These are phyloP conservation scores for Nomada flava DNA, from an alignment of 2,888 invertebrate species.

Conservation along the genomic window DNA sequence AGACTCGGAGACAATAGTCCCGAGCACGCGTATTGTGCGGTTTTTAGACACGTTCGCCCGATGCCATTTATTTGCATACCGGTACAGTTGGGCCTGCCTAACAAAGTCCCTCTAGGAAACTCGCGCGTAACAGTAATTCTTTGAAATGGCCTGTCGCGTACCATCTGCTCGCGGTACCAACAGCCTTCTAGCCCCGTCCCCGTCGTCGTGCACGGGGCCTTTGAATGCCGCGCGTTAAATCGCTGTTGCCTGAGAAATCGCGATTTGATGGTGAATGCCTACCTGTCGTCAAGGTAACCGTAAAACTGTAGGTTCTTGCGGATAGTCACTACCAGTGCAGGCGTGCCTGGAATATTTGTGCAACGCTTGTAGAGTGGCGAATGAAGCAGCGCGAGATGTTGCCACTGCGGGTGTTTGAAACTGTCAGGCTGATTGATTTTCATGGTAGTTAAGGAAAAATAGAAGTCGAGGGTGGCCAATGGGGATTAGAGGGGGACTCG, in stretches of 20 bases:
- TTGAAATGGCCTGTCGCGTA: constrained; percentile 61
- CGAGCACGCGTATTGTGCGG: constrained; percentile 36
- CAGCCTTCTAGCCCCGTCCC: constrained; percentile 49
- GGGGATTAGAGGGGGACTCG: no score
- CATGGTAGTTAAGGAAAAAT: no score
- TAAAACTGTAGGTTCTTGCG: constrained; percentile 26
- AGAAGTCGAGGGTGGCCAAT: no score
- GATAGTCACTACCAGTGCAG: constrained; percentile 8
- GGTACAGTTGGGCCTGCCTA: constrained; percentile 24
- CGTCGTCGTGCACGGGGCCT: constrained; percentile 13
- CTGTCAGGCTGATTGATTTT: neutral
- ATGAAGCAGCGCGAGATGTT: neutral
- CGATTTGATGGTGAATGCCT: constrained; percentile 59
- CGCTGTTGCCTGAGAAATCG: constrained; percentile 56
- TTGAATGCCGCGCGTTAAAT: constrained; percentile 58
- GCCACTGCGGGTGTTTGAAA: neutral
- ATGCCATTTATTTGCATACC: constrained; percentile 62
- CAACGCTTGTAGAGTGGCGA: constrained; percentile 5
- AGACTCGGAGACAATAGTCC: constrained; percentile 56
- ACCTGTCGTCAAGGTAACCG: constrained; percentile 27
- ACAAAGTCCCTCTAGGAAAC: constrained; percentile 14
- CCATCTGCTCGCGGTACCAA: constrained; percentile 65
- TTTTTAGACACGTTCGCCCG: constrained; percentile 35
- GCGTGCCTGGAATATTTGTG: constrained; percentile 16
- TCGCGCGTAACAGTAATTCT: constrained; percentile 56